Base-by-base conservation (phyloP, 2,888 invertebrate species). In the Rhynchonema sp. region DNA sequence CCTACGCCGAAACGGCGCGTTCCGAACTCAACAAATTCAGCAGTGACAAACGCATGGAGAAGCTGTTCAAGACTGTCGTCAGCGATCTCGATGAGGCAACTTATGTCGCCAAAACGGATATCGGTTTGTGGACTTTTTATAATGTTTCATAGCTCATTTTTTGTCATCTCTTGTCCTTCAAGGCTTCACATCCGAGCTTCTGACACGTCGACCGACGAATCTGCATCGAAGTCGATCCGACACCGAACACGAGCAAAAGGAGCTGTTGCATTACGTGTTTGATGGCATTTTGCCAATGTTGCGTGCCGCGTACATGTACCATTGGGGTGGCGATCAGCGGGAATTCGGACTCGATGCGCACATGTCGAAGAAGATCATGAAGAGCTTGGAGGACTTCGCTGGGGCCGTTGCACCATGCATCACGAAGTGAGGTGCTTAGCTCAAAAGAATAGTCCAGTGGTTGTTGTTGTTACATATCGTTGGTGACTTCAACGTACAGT, bases 211-310 rank as follows among this genome's bases (percentile, higher is more conserved):
- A 6, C 38, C 38, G 6, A 6, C 6, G 38, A 46, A 59, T n/a
- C 46, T 61, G 23, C 61, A 61, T 29, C 28, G 46, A 1, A 46
- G 30, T n/a, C n/a, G 13, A 1, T 30, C 58, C 2, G 57, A 61
- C 46, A 27, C 22, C 22, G 28, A 13, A 22, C 59, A 59, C 38
- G 56, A 60, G 30, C 13, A 46, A 53, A 52, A 53, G 20, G 61
- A 61, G 38, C 20, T 23, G 29, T 30, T 73, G 13, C 72, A 73
- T 58, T 73, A 73, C 60, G 62, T 71, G 56, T 71, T 73, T 64
- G 72, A 72, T 59, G 71, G 67, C 22, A 69, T 68, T 56, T 66
- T 73, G 69, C 73, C 73, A 3, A 69, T 72, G 60, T 61, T 73
- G 27, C 68, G 69, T 68, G 67, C 71, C 49, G 73, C 74, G 63